Evolutionary conservation across 2,888 invertebrate species (phyloP), one percentile per base, ranked within the genome.

Genomic region (Pachliopta kotzebuea): DNA sequence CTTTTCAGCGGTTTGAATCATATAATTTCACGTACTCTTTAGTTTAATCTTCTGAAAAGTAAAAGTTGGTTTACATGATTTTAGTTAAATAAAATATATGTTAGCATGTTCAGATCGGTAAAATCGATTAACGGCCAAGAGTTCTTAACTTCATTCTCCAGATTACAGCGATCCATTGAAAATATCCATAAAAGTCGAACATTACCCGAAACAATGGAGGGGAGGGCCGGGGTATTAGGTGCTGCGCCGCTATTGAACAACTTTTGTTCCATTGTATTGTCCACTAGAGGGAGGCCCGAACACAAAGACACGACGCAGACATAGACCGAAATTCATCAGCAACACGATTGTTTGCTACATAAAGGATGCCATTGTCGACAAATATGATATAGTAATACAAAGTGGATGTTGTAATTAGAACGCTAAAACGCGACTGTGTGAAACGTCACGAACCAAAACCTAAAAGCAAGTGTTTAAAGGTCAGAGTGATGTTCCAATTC

Each of bases 141-240:
- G 82, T 88, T 88, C 78, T 77, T 77, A 85, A 88, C 86, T 89
- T 82, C 82, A 84, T 86, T 85, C 85, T 78, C 79, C 81, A 86
- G 89, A 90, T 90, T 90, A 90, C 85, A 84, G 85, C 86, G 84
- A 89, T 88, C 88, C 86, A 90, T 90, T 90, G 90, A 89, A 90
- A 91, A 90, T 90, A 90, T 91, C 90, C 89, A 91, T 90, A 91
- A 91, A 91, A 91, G 89, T 91, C 87, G 90, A 90, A 90, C 90
- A 90, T 90, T 89, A 90, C 81, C 86, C 90, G 85, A 91, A 90
- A 91, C 90, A 90, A 91, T 84, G 86, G 88, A 78, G 71, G 85
- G 84, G 89, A 81, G 86, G 89, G 89, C 84, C 78, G 82, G 85
- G 86, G 90, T 87, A 90, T 90, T 91, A 90, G 90, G 90, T 90